Conservation (phyloP, 2,888 invertebrate species). For the Trimorus sp. region DNA sequence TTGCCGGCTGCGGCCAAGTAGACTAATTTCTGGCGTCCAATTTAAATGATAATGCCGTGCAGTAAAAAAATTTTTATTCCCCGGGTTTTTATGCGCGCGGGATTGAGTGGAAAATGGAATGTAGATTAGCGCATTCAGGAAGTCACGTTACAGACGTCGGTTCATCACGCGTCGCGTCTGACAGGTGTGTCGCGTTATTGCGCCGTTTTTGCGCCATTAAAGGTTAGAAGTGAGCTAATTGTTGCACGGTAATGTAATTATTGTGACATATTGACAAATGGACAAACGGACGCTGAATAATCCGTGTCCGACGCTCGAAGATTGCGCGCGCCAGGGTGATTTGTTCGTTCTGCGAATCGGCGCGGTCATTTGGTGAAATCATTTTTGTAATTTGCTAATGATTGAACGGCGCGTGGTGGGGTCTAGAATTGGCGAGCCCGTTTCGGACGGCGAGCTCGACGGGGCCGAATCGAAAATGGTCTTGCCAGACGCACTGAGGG, state of each 20-base stretch:
- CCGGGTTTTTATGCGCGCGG: neutral
- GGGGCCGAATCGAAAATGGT: too few species aligned
- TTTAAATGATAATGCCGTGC: conserved; percentile 45
- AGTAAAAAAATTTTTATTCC: conserved; percentile 4
- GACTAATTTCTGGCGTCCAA: conserved; percentile 33
- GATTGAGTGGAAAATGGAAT: conserved; percentile 38
- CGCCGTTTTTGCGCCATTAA: conserved; percentile 61
- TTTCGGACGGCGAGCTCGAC: too few species aligned
- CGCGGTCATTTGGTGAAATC: conserved; percentile 24
- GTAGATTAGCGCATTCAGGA: conserved; percentile 48
- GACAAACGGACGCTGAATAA: conserved; percentile 54
- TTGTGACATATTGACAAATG: conserved; percentile 62
- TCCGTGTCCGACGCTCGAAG: conserved; percentile 57
- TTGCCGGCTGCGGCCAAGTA: conserved; percentile 23
- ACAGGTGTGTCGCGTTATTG: conserved; percentile 59
- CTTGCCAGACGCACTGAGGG: too few species aligned
- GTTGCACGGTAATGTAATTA: conserved; percentile 48
- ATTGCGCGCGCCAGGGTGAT: conserved; percentile 49
- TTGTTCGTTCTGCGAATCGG: conserved; percentile 47
- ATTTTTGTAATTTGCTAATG: conserved; percentile 24
- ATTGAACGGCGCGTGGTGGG: neutral
- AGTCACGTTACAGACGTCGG: conserved; percentile 30
- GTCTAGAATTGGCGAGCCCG: too few species aligned
- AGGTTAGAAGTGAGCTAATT: conserved; percentile 63
- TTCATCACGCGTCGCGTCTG: conserved; percentile 48